Base-by-base conservation (phyloP, 2,888 invertebrate species). In the Lathronympha strigana region DNA sequence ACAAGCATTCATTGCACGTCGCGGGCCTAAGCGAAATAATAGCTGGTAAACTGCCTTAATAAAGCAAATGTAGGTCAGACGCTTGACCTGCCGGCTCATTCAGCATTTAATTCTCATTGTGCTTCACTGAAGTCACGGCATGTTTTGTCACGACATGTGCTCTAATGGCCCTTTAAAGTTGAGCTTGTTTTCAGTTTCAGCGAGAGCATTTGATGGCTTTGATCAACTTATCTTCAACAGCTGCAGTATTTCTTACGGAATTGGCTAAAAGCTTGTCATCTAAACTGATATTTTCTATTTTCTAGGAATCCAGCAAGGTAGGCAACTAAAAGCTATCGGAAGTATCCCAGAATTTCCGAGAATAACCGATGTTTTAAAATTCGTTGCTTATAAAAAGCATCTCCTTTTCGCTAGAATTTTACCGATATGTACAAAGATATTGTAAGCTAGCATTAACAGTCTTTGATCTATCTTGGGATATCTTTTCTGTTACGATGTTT, bases 71-170 rank as follows among this genome's bases (percentile, higher is more conserved):
- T 76, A 73, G 80, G 76, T 78, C 80, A 74, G 71, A 67, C 68
- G 66, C 69, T 70, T 73, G 72, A 73, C 77, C 72, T 68, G 66
- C 66, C 66, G 61, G 51, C 71, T 77, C 79, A 82, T 79, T 71
- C 71, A 76, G 72, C 72, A 81, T 81, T 82, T 74, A n/a, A 78
- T 60, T 74, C 73, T 73, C 66, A 68, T 70, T 69, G 71, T 69
- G 62, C 61, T 45, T 38, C 53, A 45, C 47, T 55, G 45, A 21
- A 43, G 61, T 61, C 55, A 57, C 55, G 61, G 33, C 28, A 51
- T 57, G 40, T 53, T 63, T 60, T 54, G 66, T 62, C 66, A 63
- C 55, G 63, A 45, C 45, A 55, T 23, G 28, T 60, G 62, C 43
- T 57, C 33, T 49, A 54, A 53, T 55, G 61, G 53, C 19, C 58